These are phyloP conservation scores for Torymus aiolomorphi DNA, from an alignment of 2,888 invertebrate species.

Conservation along the genomic window DNA sequence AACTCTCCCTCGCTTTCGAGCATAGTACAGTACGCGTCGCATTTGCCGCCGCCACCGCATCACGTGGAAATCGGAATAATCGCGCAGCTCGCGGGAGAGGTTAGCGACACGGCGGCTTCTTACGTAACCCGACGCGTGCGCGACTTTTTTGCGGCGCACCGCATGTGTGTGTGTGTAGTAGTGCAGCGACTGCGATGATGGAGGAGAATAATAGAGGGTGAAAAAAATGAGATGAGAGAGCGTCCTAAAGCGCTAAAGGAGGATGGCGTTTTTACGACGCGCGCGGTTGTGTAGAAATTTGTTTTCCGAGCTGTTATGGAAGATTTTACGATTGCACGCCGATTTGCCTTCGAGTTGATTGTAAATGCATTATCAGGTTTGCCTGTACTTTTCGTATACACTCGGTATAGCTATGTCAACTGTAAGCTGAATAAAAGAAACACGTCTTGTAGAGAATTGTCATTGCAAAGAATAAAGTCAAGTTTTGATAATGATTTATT, in stretches of 20 bases:
- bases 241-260: neutral
- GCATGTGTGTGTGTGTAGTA: too few relatives aligned
- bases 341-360: neutral
- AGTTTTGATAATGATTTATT: too few relatives aligned
- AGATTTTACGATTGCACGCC: neutral
- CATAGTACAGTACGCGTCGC: too few relatives aligned
- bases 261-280: neutral
- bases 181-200: too few relatives aligned
- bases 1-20: slow-evolving; percentile 18
- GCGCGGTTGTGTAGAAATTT: neutral
- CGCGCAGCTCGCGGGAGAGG: neutral
- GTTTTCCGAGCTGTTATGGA: neutral
- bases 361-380: too few relatives aligned
- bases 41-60: neutral
- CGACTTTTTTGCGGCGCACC: neutral
- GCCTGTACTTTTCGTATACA: too few relatives aligned
- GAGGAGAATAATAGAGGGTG: neutral
- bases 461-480: too few relatives aligned
- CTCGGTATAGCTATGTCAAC: too few relatives aligned
- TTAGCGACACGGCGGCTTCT: slow-evolving; percentile 6
- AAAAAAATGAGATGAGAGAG: neutral
- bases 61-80: slow-evolving; percentile 46
- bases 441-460: too few relatives aligned
- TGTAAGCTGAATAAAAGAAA: too few relatives aligned
- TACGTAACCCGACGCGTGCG: slow-evolving; percentile 15